Base-by-base conservation (phyloP, 2,797 vertebrate genomes). In the Ceryle rudis region DNA sequence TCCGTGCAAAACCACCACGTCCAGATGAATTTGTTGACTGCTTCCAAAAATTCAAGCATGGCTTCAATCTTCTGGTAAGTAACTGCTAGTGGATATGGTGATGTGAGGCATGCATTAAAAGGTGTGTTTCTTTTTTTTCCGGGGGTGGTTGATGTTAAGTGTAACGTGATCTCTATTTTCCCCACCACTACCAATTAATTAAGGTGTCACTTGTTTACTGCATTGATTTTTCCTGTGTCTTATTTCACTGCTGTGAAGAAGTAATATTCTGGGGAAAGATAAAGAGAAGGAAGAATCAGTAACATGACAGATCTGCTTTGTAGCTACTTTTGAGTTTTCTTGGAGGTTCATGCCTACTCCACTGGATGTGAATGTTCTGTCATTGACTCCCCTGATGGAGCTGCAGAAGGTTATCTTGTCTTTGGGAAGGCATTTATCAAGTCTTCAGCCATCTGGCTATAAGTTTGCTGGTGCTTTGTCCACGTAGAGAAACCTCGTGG, bases 41-140 rank as follows among this genome's bases (percentile, higher is more conserved):
- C 96, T 98, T 99, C 94, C 99, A 99, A 97, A 99, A 99, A 87
- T 99, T 99, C 97, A 99, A 99, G 90, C 98, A 99, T 78, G 99
- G 98, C 85, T 99, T 99, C 98, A 99, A 99, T 96, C 99, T 99
- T 93, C 98, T 99, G 99, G 99, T 99, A 97, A 97, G 98, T 97
- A 37, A 22, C 21, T 77, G 14, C 29, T 4, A 3, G 4, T 16
- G 37, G 22, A 4, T 29, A 3, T n/a, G 18, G n/a, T 81, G 29
- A 15, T 47, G 23, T 33, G 62, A 21, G 5, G 21, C 13, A 51
- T 37, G 57, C 1, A 3, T 5, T 54, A 75, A 33, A 10, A 20
- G 3, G 23, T 44, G n/a, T 44, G 41, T 23, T 47, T 11, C 19
- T 17, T 7, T 29, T 11, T n/a, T 67, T 65, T 87, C 65, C 28